Conservation (phyloP, 1,140 invertebrate species). For the Adoxophyes honmai region DNA sequence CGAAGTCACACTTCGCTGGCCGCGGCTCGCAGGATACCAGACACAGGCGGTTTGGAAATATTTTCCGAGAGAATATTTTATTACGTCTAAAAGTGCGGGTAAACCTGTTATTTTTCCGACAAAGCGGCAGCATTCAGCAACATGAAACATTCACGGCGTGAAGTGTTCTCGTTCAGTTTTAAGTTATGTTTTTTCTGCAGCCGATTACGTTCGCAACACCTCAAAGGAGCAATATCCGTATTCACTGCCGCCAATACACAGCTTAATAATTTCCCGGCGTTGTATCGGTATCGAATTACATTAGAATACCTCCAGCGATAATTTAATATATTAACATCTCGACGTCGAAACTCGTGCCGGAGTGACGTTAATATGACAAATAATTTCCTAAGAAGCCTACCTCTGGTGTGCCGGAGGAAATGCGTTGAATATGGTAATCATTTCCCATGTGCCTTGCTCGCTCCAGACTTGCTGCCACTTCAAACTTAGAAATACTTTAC, state of each 20-base stretch:
- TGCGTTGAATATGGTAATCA: conserved; percentile 67
- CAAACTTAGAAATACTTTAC: conserved; percentile 53
- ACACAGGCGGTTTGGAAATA: background rate
- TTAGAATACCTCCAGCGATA: conserved; percentile 39
- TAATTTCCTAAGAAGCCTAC: conserved; percentile 63
- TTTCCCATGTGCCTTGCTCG: conserved; percentile 51
- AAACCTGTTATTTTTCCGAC: background rate
- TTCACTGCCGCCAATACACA: background rate
- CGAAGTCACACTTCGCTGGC: conserved; percentile 2
- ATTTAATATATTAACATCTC: conserved; percentile 66
- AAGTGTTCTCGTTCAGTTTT: too few relatives aligned
- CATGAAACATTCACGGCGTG: background rate
- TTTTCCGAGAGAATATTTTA: background rate
- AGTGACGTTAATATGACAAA: conserved; percentile 72
- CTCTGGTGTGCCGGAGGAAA: conserved; percentile 44
- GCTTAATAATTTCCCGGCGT: conserved; percentile 17
- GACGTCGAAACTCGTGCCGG: conserved; percentile 41
- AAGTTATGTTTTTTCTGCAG: background rate
- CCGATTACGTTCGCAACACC: background rate
- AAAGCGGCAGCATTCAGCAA: background rate
- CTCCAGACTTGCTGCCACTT: conserved; percentile 34
- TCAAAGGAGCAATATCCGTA: background rate
- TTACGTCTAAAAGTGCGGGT: background rate
- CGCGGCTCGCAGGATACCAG: background rate
- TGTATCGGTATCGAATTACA: conserved; percentile 42